A percentile compares a stretch with the other conserved stretches of the same genome.
Evolutionary conservation across 2,888 invertebrate genomes (phyloP).

Genomic region (Melinaea marsaeus): DNA sequence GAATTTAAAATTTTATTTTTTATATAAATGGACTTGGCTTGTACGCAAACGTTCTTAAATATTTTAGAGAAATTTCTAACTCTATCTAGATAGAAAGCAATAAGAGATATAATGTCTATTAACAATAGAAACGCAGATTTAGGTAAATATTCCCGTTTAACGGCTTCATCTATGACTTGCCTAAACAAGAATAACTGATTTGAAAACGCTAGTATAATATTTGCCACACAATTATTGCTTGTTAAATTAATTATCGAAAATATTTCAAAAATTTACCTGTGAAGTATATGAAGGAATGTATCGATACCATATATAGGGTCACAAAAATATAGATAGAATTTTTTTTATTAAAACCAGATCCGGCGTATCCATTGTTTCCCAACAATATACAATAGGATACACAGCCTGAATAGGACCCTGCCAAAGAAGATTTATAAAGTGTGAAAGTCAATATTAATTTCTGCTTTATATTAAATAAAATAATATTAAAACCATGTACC

Average conservation of each 20-base stretch:
- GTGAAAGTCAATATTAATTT: not conserved
- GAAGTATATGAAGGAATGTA: slow-evolving; percentile 51
- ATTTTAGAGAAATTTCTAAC: too few relatives aligned
- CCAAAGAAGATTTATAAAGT: slow-evolving; percentile 15
- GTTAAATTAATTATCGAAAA: not conserved
- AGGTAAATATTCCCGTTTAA: slow-evolving; percentile 52
- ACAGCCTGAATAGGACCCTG: slow-evolving; percentile 59
- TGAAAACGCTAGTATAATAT: not conserved
- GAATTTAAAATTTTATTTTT: too few relatives aligned
- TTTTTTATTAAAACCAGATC: slow-evolving; percentile 40
- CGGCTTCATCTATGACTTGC: slow-evolving; percentile 49
- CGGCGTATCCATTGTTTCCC: slow-evolving; percentile 41
- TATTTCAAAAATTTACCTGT: slow-evolving; percentile 37
- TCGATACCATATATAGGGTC: slow-evolving; percentile 51
- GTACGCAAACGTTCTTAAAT: too few relatives aligned
- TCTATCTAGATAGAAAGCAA: slow-evolving; percentile 44
- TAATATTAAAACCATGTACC: not conserved
- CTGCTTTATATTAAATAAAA: too few relatives aligned
- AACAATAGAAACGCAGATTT: slow-evolving; percentile 47
- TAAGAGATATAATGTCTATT: slow-evolving; percentile 48
- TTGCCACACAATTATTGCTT: not conserved
- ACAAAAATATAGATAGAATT: slow-evolving; percentile 47
- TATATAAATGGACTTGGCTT: too few relatives aligned
- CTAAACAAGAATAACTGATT: slow-evolving; percentile 26
- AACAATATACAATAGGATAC: slow-evolving; percentile 48